Base-by-base conservation (phyloP, 2,797 vertebrate genomes). In the Simalia tracyae region DNA sequence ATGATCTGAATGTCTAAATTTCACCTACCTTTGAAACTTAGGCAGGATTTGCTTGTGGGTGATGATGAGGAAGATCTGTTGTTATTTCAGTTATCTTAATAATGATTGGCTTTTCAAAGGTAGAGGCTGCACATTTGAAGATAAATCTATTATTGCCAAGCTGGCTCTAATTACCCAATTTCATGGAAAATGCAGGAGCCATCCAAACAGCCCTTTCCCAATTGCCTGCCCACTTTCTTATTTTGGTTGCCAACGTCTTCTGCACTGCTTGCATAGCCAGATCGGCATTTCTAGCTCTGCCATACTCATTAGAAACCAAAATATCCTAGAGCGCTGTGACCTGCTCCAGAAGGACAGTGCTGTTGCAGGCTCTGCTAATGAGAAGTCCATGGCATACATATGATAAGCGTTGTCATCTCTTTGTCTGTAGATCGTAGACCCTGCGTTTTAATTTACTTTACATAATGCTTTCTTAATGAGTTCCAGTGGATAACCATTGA, bases 381-480 rank as follows among this genome's bases (percentile, higher is more conserved):
- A 97, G 97, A 97, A 97, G 97, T 96, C 97, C 96, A 96, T 94
- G 93, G 96, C 96, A 92, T 94, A 93, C 96, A 95, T 97, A 96
- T 95, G 97, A 97, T 97, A 97, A 97, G 97, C 97, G 97, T 97
- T 97, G 97, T 97, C 97, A 97, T 97, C 95, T 97, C 96, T 98
- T 98, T 98, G 97, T 97, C 97, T 97, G 96, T 92, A 96, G 97
- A 97, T 97, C 96, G 96, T 95, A 96, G 96, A 93, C 95, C 94
- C 96, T 97, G 97, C 96, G 96, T 98, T 97, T 98, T 98, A 97
- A 98, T 98, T 97, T 97, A 95, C 96, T 94, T 89, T 96, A 96
- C 96, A 97, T 97, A 98, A 98, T 98, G 96, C 96, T 96, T 97
- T 96, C 97, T 97, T 98, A 98, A 98, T 97, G 97, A 97, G 97